Evolutionary conservation across 2,797 vertebrate species (phyloP).

Genomic region (Periparus ater): DNA sequence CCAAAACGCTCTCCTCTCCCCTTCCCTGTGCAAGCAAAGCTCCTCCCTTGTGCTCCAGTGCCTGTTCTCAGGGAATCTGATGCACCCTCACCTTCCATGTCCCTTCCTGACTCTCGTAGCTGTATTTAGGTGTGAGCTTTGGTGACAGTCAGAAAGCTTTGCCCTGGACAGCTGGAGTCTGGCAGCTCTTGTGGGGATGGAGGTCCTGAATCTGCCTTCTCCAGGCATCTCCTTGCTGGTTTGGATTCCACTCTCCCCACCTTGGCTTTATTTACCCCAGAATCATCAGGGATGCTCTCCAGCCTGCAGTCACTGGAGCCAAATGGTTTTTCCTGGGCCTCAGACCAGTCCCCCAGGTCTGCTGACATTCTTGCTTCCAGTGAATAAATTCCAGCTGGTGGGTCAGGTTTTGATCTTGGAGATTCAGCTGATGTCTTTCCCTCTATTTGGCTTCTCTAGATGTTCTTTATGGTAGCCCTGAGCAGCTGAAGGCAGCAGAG

Average conservation of each 20-base stretch:
- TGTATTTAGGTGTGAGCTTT: background rate
- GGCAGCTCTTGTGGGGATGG: background rate
- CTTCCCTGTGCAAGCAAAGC: background rate
- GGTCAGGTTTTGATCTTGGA: background rate
- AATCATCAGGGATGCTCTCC: background rate
- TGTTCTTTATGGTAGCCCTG: background rate
- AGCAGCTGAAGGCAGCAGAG: background rate
- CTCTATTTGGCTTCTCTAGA: background rate
- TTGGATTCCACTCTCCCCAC: background rate
- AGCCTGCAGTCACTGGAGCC: background rate
- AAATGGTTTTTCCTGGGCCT: background rate
- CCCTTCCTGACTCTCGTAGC: background rate
- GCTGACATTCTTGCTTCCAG: background rate
- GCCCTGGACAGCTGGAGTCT: background rate
- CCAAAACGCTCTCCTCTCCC: background rate
- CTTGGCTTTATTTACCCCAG: background rate
- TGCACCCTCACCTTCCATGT: rapidly evolving
- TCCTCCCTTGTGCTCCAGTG: background rate
- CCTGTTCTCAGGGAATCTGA: background rate
- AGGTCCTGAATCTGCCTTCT: background rate
- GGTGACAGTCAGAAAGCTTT: background rate
- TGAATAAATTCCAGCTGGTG: background rate
- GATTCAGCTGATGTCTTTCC: background rate
- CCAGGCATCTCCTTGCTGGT: background rate
- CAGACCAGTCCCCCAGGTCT: background rate